Evolutionary conservation across 2,888 invertebrate genomes (phyloP).

Genomic region (Sinelater perroti): DNA sequence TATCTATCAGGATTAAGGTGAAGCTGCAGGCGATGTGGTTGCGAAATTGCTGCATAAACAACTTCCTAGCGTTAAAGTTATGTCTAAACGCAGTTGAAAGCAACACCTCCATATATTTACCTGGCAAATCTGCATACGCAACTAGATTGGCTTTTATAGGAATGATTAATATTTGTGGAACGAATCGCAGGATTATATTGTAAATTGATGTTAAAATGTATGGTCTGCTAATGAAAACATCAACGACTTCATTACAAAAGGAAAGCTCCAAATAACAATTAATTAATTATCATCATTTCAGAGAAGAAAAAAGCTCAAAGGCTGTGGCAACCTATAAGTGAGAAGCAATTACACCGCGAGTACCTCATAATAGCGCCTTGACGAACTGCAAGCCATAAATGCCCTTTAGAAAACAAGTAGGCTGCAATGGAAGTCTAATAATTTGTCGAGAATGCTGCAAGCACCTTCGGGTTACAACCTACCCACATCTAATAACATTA

Average conservation of each 20-base stretch:
- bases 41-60: slow-evolving; percentile 3
- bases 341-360: background rate
- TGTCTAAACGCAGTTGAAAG: background rate
- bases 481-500: slow-evolving; percentile 12
- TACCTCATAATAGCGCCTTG: background rate
- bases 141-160: slow-evolving; percentile 10
- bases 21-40: slow-evolving; percentile 1
- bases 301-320: too few species aligned
- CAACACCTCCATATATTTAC: slow-evolving; percentile 11
- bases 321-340: too few species aligned
- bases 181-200: too few species aligned
- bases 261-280: too few species aligned
- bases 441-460: slow-evolving; percentile 5
- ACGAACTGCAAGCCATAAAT: background rate
- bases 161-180: slow-evolving; percentile 8
- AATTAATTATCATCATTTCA: too few species aligned
- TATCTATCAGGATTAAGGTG: slow-evolving; percentile 8
- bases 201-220: too few species aligned
- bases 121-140: background rate
- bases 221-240: too few species aligned
- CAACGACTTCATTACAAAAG: too few species aligned
- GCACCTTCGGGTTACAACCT: slow-evolving; percentile 12
- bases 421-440: slow-evolving; percentile 1
- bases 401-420: background rate
- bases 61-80: background rate